phyloP scores from a whole-genome alignment of 37 sponge, comb jelly and placozoan species.

The Ephydatia muelleri region DNA sequence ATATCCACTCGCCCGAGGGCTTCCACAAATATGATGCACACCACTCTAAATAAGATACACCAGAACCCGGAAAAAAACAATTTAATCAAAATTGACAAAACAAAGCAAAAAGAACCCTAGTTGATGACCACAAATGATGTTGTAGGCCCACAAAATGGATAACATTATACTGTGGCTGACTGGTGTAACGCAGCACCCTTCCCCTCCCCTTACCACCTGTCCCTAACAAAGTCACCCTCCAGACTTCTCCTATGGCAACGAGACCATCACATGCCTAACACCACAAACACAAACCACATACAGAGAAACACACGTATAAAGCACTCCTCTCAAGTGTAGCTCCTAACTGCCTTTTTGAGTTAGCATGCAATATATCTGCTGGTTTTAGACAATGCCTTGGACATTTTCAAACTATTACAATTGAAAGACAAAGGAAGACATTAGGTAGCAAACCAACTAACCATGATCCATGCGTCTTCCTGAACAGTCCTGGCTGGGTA shows the following conservation, averaged over 20 bases:
- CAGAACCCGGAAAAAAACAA: no score
- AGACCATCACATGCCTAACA: no score
- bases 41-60: no score
- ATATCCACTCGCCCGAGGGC: background rate
- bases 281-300: no score
- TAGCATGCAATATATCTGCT: no score
- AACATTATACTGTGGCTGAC: background rate
- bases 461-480: conserved; percentile 90
- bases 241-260: conserved; percentile 93
- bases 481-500: conserved; percentile 81
- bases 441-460: conserved; percentile 32
- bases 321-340: no score
- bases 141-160: background rate
- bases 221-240: conserved; percentile 53
- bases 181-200: background rate
- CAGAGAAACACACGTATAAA: no score
- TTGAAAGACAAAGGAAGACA: background rate
- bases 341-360: no score
- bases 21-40: no score
- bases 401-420: no score
- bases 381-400: background rate
- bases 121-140: background rate
- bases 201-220: background rate
- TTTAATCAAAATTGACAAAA: background rate
- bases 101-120: background rate